A percentile compares a stretch with the other conserved stretches of the same genome.
These are phyloP conservation scores for Cylloceria caligata DNA, from an alignment of 2,888 invertebrate species.

Conservation along the genomic window DNA sequence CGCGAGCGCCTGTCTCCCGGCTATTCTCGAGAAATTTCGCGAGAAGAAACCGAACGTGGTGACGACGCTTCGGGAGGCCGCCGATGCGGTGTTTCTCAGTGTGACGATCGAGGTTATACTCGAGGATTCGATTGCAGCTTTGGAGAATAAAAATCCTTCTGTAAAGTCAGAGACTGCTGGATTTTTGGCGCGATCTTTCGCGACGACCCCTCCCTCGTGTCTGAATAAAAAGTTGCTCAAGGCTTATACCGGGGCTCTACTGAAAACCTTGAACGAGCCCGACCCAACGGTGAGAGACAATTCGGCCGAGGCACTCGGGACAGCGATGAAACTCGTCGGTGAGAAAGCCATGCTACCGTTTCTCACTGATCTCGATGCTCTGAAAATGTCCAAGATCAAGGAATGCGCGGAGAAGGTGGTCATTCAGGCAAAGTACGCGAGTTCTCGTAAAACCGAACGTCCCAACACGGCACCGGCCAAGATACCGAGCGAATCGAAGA, in stretches of 20 bases:
- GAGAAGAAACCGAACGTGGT: conserved; percentile 98
- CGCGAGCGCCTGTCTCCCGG: conserved; percentile 90
- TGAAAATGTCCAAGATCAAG: conserved; percentile 97
- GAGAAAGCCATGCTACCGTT: conserved; percentile 95
- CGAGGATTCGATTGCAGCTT: conserved; percentile 94
- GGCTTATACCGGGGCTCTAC: conserved; percentile 90
- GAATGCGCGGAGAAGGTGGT: conserved; percentile 97
- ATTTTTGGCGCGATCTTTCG: conserved; percentile 93
- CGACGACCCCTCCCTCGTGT: conserved; percentile 91
- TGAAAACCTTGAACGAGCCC: conserved; percentile 92
- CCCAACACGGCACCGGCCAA: conserved; percentile 86
- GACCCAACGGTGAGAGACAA: conserved; percentile 97
- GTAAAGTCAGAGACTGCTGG: conserved; percentile 95
- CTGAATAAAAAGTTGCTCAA: conserved; percentile 97
- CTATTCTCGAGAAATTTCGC: conserved; percentile 97
- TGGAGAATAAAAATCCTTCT: conserved; percentile 96
- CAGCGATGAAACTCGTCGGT: conserved; percentile 96
- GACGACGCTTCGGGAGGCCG: conserved; percentile 93
- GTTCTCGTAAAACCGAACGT: conserved; percentile 87
- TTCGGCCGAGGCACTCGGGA: conserved; percentile 96
- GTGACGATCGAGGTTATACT: conserved; percentile 93
- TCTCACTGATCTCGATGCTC: conserved; percentile 93
- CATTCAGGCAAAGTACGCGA: conserved; percentile 90
- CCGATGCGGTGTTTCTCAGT: conserved; percentile 94
- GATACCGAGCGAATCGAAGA: conserved; percentile 74